Percentiles rank a stretch among this genome's conserved stretches.
Conservation (phyloP, 2,113 vertebrate genomes). For the Heterotis niloticus region DNA sequence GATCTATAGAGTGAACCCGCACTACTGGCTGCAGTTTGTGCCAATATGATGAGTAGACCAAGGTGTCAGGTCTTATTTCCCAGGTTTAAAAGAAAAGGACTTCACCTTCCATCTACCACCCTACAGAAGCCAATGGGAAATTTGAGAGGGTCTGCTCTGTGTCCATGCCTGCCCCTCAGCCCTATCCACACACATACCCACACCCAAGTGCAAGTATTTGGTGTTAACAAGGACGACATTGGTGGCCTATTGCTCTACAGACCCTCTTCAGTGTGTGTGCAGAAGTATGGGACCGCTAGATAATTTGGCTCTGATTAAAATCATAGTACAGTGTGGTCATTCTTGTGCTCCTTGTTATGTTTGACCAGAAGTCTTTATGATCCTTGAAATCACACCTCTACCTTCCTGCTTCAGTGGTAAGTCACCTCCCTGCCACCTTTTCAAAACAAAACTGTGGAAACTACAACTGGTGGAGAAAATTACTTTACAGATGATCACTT, state of each 20-base stretch:
- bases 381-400: background rate
- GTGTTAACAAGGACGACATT: conserved; percentile 44
- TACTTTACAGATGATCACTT: background rate
- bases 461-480: background rate
- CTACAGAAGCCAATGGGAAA: background rate
- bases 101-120: background rate
- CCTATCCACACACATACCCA: background rate
- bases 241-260: background rate
- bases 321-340: conserved; percentile 13
- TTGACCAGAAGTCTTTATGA: background rate
- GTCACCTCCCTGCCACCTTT: background rate
- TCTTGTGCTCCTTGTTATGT: conserved; percentile 16
- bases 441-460: background rate
- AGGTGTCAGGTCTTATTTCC: too few relatives aligned
- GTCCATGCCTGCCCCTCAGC: background rate
- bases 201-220: conserved; percentile 27
- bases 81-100: background rate
- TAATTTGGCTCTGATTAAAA: conserved; percentile 34
- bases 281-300: conserved; percentile 28
- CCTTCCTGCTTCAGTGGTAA: background rate
- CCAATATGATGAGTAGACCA: background rate
- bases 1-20: background rate
- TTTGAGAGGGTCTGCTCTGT: background rate
- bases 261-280: background rate
- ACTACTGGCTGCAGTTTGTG: background rate